phyloP scores from a whole-genome alignment of 2,797 vertebrate species.

The Yasuhikotakia modesta region DNA sequence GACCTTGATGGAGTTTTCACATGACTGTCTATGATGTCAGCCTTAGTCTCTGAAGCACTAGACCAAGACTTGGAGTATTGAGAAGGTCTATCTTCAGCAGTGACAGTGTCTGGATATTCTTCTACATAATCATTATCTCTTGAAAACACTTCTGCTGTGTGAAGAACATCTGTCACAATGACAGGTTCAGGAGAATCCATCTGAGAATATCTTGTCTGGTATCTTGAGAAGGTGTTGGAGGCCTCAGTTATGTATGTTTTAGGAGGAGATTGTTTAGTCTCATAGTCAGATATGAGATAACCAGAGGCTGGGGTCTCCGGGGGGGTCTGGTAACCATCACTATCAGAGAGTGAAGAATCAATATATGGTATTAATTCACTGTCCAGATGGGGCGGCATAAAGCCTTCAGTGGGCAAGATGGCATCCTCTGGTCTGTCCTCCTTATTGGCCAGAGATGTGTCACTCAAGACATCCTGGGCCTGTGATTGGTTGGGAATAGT shows the following conservation, averaged over 20 bases:
- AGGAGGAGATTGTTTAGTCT: neutral
- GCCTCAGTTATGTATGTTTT: neutral
- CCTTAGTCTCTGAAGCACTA: neutral
- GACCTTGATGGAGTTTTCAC: neutral
- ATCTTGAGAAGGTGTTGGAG: neutral
- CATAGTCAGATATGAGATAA: neutral
- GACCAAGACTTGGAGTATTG: neutral
- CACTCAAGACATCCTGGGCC: neutral
- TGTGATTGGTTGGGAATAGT: slow-evolving; percentile 17
- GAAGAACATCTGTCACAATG: neutral
- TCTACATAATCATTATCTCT: neutral
- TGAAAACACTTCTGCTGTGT: neutral
- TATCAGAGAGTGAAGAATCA: slow-evolving; percentile 39
- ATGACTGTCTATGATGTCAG: neutral
- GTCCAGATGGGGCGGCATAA: slow-evolving; percentile 1
- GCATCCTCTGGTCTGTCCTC: neutral
- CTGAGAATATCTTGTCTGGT: neutral
- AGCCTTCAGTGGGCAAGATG: neutral
- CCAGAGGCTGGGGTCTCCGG: slow-evolving; percentile 29
- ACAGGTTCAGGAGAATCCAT: neutral
- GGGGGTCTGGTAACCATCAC: slow-evolving; percentile 50
- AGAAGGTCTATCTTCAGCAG: neutral
- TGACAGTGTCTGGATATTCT: neutral
- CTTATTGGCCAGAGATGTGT: neutral
- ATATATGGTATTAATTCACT: slow-evolving; percentile 17